Base-by-base conservation (phyloP, 2,113 vertebrate species). In the Penelope pileata region DNA sequence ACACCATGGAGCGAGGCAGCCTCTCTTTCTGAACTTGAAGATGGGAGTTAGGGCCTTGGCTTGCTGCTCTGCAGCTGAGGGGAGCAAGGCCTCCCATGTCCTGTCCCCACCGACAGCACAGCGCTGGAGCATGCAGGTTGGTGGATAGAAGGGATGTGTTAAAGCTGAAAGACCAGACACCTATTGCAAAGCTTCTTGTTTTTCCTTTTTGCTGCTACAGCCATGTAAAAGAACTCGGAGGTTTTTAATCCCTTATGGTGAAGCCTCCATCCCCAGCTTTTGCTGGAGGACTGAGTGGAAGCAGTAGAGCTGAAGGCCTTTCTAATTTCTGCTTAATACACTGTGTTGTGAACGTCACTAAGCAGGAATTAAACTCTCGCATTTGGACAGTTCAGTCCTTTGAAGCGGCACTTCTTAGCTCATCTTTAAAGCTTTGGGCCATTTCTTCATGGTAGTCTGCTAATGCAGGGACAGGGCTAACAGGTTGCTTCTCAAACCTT, bases 401-500 rank as follows among this genome's bases (percentile, higher is more conserved):
- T 90, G 79, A 77, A 88, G 83, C 77, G 73, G 80, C 34, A 10
- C 47, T 93, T 64, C 62, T 67, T 81, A 66, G 77, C 86, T 78
- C 17, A 29, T 75, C 56, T 86, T 79, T 72, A 84, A 92, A 94
- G 89, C 92, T 75, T 45, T 54, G 78, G 62, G 81, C 60, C n/a
- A 45, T 93, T 93, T 82, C 77, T 89, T 88, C 77, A 29, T 79
- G 53, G 79, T 59, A 72, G 77, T 53, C 60, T 91, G 69, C 80
- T 84, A 76, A 95, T 45, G 69, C 94, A 78, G 64, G 22, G 59
- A 86, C 81, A 62, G 43, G 48, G 83, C 88, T 95, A 92, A 96
- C 88, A 91, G 76, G 92, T 75, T 86, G 73, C 36, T 88, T 82
- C 60, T 93, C 75, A 93, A 90, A 86, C 76, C 88, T 72, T 78